These are phyloP conservation scores for Drosophila pseudoananassae DNA, from an alignment of 1,140 invertebrate genomes.

Conservation along the genomic window DNA sequence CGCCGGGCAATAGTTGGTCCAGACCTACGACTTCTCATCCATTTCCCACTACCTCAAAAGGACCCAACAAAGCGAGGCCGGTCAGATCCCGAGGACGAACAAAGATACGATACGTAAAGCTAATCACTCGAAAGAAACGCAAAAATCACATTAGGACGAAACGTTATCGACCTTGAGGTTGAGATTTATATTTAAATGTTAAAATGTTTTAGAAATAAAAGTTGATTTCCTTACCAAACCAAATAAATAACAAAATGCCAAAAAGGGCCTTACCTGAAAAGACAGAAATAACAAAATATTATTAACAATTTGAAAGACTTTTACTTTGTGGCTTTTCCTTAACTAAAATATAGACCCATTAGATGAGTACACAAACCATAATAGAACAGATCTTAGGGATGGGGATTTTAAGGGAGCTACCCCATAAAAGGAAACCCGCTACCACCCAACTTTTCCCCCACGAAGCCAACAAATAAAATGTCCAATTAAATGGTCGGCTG, in stretches of 20 bases:
- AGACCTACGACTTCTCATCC: constrained; percentile 4
- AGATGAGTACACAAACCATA: constrained; percentile 10
- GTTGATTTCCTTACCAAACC: constrained; percentile 14
- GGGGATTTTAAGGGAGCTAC: constrained; percentile 8
- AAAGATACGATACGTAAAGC: constrained; percentile 57
- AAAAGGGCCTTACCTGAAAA: constrained; percentile 33
- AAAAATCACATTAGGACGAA: constrained; percentile 65
- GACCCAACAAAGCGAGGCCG: constrained; percentile 23
- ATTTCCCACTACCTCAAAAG: constrained; percentile 7
- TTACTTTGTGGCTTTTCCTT: constrained; percentile 7
- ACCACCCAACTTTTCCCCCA: background rate
- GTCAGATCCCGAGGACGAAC: background rate
- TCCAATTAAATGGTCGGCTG: constrained; percentile 63
- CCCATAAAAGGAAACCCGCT: constrained; percentile 27
- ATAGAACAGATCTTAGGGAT: background rate
- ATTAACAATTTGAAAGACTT: constrained; percentile 9
- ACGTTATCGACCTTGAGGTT: constrained; percentile 49
- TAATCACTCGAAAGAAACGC: constrained; percentile 60
- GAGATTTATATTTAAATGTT: background rate
- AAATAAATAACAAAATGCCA: background rate
- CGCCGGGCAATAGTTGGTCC: constrained; percentile 17
- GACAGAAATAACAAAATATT: constrained; percentile 1
- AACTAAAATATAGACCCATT: constrained; percentile 27
- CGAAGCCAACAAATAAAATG: constrained; percentile 57
- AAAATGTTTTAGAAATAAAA: background rate